phyloP scores from a whole-genome alignment of 2,888 invertebrate species.

The Cheilosia pagana region DNA sequence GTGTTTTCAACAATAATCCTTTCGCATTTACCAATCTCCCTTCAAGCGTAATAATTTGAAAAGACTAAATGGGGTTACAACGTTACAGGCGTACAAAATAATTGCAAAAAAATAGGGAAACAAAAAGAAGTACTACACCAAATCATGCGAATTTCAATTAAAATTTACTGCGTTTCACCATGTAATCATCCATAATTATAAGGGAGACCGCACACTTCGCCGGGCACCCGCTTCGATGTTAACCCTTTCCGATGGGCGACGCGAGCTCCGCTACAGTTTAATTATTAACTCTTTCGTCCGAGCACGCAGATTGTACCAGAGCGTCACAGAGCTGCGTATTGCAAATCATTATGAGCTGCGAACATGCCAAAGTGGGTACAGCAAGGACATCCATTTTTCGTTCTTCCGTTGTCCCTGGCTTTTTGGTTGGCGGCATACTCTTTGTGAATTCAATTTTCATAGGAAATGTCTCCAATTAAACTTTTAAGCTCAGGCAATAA shows the following conservation, averaged over 20 bases:
- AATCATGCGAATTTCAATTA: constrained; percentile 64
- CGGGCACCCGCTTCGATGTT: constrained; percentile 6
- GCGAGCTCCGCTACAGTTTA: constrained; percentile 29
- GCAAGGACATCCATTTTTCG: constrained; percentile 32
- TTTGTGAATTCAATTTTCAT: constrained; percentile 63
- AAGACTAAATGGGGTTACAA: constrained; percentile 9
- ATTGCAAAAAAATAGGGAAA: neutral
- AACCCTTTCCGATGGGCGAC: constrained; percentile 39
- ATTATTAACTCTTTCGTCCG: constrained; percentile 30
- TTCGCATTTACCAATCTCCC: neutral
- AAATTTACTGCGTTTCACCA: constrained; percentile 58
- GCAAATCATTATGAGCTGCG: constrained; percentile 62
- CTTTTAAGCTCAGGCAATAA: constrained; percentile 67
- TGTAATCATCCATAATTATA: constrained; percentile 63
- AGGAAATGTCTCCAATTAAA: constrained; percentile 64
- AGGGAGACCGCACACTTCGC: constrained; percentile 28
- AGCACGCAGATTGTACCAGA: constrained; percentile 12
- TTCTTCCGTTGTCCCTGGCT: constrained; percentile 34
- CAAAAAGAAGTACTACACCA: constrained; percentile 21
- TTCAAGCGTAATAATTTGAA: constrained; percentile 7
- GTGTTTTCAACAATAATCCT: neutral
- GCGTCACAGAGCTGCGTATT: constrained; percentile 7
- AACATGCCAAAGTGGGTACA: constrained; percentile 44
- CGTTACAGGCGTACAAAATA: neutral
- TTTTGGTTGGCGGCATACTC: constrained; percentile 4